Conservation (phyloP, 2,113 vertebrate genomes). For the Ondatra zibethicus region DNA sequence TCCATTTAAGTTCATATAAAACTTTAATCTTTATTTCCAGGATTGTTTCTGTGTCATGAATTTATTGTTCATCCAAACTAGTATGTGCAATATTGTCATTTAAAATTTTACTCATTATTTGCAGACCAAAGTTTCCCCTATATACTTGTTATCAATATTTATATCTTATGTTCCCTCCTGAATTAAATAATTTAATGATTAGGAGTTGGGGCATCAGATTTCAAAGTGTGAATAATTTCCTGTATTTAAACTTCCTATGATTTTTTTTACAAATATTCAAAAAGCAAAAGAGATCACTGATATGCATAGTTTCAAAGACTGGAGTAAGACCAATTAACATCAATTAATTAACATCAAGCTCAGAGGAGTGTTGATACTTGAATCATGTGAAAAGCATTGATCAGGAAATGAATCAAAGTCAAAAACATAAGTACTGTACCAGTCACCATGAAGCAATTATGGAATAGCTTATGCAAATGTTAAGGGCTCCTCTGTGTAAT, state of each 20-base stretch:
- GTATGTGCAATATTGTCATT: not conserved
- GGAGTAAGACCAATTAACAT: not conserved
- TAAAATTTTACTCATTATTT: not conserved
- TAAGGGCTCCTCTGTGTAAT: slow-evolving; percentile 54
- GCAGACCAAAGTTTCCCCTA: not conserved
- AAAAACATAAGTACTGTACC: slow-evolving; percentile 32
- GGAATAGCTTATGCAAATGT: slow-evolving; percentile 59
- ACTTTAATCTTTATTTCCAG: not conserved
- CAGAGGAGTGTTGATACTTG: slow-evolving; percentile 41
- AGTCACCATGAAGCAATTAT: slow-evolving; percentile 24
- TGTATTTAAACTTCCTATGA: not conserved
- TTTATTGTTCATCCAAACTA: not conserved
- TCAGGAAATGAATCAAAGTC: slow-evolving; percentile 54
- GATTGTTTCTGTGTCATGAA: not conserved
- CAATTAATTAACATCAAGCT: slow-evolving; percentile 56
- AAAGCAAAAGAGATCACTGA: not conserved
- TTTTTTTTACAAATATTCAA: not conserved
- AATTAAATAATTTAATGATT: not conserved
- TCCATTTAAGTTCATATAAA: not conserved
- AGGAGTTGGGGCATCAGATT: not conserved
- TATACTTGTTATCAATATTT: not conserved
- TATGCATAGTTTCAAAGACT: not conserved
- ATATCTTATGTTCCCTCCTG: not conserved
- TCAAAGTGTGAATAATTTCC: not conserved
- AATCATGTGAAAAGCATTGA: slow-evolving; percentile 56